Percentiles rank a stretch among this genome's conserved stretches.
phyloP scores from a whole-genome alignment of 2,888 invertebrate genomes.

The Lysandra bellargus region DNA sequence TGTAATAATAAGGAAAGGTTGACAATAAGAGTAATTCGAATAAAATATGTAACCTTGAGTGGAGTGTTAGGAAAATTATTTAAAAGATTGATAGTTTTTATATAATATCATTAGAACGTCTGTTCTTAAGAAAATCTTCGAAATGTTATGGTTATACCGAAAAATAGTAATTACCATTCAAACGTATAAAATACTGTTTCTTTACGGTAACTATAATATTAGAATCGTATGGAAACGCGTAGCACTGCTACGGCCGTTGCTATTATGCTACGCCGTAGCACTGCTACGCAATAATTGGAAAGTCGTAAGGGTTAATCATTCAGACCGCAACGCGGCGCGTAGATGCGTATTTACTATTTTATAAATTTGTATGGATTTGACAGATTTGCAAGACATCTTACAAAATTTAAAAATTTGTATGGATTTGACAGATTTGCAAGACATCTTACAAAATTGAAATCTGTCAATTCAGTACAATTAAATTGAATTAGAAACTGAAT shows the following conservation, averaged over 20 bases:
- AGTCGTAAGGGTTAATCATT: no score
- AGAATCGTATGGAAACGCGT: neutral
- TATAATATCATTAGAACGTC: neutral
- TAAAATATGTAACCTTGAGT: slow-evolving; percentile 30
- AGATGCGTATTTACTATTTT: no score
- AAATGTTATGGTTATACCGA: neutral
- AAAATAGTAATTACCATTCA: neutral
- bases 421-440: no score
- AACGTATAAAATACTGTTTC: neutral
- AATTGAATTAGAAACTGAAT: no score
- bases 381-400: no score
- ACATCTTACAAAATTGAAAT: no score
- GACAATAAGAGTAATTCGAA: slow-evolving; percentile 57
- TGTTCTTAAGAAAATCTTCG: neutral
- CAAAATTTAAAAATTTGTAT: no score
- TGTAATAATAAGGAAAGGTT: slow-evolving; percentile 47
- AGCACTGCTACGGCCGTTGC: neutral
- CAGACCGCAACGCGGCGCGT: no score
- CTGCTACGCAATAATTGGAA: no score
- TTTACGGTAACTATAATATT: neutral
- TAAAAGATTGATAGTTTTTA: neutral
- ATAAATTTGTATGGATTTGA: no score
- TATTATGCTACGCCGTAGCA: no score
- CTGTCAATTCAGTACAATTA: no score
- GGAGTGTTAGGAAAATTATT: neutral